These are phyloP conservation scores for Chloroceryle amazona DNA, from an alignment of 2,797 vertebrate genomes.

Conservation along the genomic window DNA sequence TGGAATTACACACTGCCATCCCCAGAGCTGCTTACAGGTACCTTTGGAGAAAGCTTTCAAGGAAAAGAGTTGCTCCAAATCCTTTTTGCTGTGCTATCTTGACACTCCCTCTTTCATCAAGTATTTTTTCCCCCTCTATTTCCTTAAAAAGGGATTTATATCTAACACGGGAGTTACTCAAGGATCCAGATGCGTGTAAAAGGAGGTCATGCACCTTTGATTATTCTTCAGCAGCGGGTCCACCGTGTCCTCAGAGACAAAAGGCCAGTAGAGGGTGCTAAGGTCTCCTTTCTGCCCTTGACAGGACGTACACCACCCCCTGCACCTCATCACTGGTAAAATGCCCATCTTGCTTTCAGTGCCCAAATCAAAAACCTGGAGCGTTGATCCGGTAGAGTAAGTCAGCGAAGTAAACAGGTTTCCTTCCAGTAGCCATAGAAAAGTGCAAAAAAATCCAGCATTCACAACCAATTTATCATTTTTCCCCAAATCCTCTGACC, in stretches of 20 bases:
- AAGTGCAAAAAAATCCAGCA: neutral
- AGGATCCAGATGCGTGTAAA: neutral
- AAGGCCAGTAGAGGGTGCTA: neutral
- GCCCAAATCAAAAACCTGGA: neutral
- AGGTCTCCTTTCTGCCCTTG: neutral
- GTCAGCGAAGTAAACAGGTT: neutral
- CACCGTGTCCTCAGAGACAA: neutral
- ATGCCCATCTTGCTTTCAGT: neutral
- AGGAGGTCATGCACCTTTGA: neutral
- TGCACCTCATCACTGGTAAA: neutral
- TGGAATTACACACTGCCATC: constrained; percentile 4
- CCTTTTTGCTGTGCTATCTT: neutral
- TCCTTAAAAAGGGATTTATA: constrained; percentile 13
- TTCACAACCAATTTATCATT: neutral
- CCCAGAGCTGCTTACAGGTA: neutral
- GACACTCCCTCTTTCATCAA: neutral
- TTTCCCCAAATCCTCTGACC: neutral
- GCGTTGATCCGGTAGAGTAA: neutral
- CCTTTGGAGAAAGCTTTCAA: neutral
- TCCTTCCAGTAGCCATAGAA: neutral
- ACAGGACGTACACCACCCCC: neutral
- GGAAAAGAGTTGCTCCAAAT: neutral
- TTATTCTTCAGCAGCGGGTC: neutral
- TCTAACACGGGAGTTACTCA: neutral
- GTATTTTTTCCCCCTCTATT: neutral